Conservation (phyloP, 2,113 vertebrate genomes). For the Tetrax tetrax region DNA sequence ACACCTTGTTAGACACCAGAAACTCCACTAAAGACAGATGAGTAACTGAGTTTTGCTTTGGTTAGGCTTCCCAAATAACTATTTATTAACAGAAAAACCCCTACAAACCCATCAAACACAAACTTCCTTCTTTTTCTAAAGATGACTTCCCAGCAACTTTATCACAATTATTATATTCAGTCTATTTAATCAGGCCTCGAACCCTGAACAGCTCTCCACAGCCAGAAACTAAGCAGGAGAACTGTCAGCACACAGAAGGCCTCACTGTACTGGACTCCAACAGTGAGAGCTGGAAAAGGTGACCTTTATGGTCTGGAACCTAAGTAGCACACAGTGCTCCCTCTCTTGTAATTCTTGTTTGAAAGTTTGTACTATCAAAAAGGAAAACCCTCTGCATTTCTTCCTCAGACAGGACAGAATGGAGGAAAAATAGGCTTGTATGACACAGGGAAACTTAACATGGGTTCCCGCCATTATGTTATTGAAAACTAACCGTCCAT, state of each 20-base stretch:
- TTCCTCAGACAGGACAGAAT: background rate
- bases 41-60: background rate
- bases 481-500: background rate
- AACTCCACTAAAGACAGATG: background rate
- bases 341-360: background rate
- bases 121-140: background rate
- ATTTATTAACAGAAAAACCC: background rate
- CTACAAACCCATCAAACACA: background rate
- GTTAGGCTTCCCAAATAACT: background rate
- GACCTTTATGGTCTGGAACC: background rate
- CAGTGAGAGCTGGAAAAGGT: background rate
- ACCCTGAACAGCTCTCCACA: background rate
- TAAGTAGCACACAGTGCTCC: background rate
- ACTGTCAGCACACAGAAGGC: background rate
- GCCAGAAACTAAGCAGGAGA: background rate
- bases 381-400: background rate
- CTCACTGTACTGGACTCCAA: rapidly evolving
- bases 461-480: background rate
- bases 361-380: background rate
- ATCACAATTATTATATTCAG: background rate
- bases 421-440: background rate
- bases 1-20: background rate
- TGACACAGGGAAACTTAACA: background rate
- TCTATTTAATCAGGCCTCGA: background rate
- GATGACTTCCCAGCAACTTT: background rate